These are phyloP conservation scores for Plumapathes pennacea DNA, from an alignment of 92 coral and sea anemone genomes.

Conservation along the genomic window DNA sequence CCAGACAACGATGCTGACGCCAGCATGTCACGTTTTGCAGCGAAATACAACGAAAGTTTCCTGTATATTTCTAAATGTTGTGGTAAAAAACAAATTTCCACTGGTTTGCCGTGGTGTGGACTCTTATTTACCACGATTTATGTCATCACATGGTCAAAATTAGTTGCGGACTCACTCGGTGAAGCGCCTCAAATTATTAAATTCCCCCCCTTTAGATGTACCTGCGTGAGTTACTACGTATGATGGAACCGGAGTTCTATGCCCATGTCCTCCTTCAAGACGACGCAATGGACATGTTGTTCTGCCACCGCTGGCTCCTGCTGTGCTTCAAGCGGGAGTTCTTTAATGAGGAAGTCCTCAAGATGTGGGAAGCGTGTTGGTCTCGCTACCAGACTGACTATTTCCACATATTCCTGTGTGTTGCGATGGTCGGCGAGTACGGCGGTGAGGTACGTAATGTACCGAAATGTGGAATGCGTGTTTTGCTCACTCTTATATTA, in stretches of 20 bases:
- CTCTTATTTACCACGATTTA: no score
- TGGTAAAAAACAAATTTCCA: no score
- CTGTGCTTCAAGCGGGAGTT: conserved; percentile 98
- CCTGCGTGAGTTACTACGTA: conserved; percentile 79
- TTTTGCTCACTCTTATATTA: no score
- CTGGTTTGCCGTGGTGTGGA: no score
- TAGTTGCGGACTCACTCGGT: not conserved
- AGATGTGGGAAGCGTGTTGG: conserved; percentile 99
- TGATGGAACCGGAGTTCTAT: conserved; percentile 81
- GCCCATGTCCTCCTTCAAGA: conserved; percentile 90
- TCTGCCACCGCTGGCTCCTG: conserved; percentile 96
- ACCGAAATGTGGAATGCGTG: no score
- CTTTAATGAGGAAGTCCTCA: conserved; percentile 81
- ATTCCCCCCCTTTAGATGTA: conserved; percentile 47
- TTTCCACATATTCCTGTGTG: conserved; percentile 95
- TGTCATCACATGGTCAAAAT: not conserved
- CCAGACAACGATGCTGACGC: no score
- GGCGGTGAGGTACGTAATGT: conserved; percentile 55
- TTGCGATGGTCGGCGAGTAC: conserved; percentile 85
- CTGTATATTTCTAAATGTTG: no score
- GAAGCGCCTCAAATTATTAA: not conserved
- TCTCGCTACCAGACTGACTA: conserved; percentile 97
- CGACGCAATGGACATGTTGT: conserved; percentile 84
- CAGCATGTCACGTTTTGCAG: no score
- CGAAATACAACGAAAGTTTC: no score